Percentiles rank a stretch among this genome's conserved stretches.
These are phyloP conservation scores for Limonius californicus DNA, from an alignment of 1,140 invertebrate species.

Conservation along the genomic window DNA sequence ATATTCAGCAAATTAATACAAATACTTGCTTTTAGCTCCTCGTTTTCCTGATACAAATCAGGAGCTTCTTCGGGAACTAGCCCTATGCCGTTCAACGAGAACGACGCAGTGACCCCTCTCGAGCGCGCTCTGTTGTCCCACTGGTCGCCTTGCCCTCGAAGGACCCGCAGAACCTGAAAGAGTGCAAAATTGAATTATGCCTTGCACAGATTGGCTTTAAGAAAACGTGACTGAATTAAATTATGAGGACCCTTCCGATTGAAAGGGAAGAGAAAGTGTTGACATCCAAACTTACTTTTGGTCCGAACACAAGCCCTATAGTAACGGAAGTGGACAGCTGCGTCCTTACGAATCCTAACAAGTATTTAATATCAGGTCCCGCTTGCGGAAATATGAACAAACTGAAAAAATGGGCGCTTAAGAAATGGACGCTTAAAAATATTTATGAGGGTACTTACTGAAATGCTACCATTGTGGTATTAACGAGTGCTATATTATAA, in stretches of 20 bases:
- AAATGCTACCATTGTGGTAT: conserved; percentile 83
- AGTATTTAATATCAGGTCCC: conserved; percentile 84
- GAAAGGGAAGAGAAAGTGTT: too few relatives aligned
- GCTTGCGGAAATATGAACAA: conserved; percentile 79
- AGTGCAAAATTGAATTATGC: neutral
- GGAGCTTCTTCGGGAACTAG: conserved; percentile 74
- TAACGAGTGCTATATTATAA: conserved; percentile 90
- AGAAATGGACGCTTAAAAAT: too few relatives aligned
- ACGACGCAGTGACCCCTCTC: conserved; percentile 76
- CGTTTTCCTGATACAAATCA: conserved; percentile 84
- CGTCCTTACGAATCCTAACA: conserved; percentile 80
- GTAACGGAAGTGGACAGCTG: conserved; percentile 84
- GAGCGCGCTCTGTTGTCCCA: conserved; percentile 78
- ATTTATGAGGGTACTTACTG: conserved; percentile 83
- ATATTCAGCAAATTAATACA: neutral
- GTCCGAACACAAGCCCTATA: conserved; percentile 78
- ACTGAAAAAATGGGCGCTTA: too few relatives aligned
- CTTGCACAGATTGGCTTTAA: too few relatives aligned
- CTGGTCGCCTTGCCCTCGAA: conserved; percentile 79
- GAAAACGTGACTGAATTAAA: too few relatives aligned
- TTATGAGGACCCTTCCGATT: too few relatives aligned
- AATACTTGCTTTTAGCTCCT: conserved; percentile 73
- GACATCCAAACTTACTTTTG: conserved; percentile 60
- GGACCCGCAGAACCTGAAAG: conserved; percentile 67
- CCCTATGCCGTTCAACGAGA: conserved; percentile 79